Conservation (phyloP, 2,113 vertebrate genomes). For the Galbula dea region DNA sequence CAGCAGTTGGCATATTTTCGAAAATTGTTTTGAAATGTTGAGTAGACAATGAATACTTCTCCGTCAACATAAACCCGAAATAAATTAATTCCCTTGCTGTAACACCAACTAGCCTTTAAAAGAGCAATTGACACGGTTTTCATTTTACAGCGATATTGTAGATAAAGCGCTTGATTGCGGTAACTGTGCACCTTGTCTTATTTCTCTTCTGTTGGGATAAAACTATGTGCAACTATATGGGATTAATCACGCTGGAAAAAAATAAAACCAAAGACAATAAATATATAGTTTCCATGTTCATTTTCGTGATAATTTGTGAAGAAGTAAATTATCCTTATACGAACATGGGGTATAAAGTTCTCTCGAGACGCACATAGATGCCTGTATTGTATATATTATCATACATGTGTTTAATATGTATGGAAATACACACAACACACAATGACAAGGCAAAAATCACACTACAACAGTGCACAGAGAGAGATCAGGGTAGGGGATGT, state of each 20-base stretch:
- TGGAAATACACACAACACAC: not conserved
- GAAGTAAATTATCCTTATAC: not conserved
- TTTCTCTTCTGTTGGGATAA: slow-evolving; percentile 52
- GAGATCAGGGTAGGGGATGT: not conserved
- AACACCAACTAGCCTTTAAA: slow-evolving; percentile 27
- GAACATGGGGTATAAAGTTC: not conserved
- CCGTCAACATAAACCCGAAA: slow-evolving; percentile 44
- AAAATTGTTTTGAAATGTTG: not conserved
- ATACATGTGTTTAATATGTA: slow-evolving; percentile 4
- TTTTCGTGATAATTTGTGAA: not conserved
- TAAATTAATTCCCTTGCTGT: slow-evolving; percentile 44
- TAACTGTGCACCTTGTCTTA: not conserved
- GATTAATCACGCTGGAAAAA: not conserved
- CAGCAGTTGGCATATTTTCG: not conserved
- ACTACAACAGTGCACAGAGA: not conserved
- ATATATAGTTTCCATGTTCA: not conserved
- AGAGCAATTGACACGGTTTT: slow-evolving; percentile 42
- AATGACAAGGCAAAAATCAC: slow-evolving; percentile 21
- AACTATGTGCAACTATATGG: not conserved
- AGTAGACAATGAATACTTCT: not conserved
- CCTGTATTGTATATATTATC: not conserved
- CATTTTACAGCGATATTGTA: slow-evolving; percentile 48
- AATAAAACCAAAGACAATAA: not conserved
- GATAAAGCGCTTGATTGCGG: not conserved
- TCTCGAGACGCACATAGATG: not conserved